Evolutionary conservation across 2,888 invertebrate genomes (phyloP), one percentile per base, ranked within the genome.

Genomic region (Anagyrus pseudococci): DNA sequence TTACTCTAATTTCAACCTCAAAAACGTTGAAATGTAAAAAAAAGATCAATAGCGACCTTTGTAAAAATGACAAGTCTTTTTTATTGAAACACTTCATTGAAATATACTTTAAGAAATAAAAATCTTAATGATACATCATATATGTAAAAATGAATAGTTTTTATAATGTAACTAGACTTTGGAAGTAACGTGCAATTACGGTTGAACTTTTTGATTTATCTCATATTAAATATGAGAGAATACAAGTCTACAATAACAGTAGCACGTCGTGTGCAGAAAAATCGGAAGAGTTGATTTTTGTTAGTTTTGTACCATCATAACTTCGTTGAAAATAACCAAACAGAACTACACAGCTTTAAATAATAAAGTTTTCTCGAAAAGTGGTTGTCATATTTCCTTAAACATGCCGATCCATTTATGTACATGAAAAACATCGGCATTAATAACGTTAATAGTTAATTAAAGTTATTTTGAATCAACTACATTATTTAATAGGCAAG

Each of bases 311-410:
- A 60, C 56, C 57, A 48, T 48, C 57, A 44, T 54, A 54, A 60
- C 48, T 61, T 65, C 54, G 57, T 58, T 61, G 58, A 65, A 46
- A 64, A 61, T 58, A 57, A 55, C 47, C 49, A 64, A 61, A 54
- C 41, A 55, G 23, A 64, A 59, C 46, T 50, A 47, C 29, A 7
- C 44, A 25, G 10, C 40, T 61, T 23, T 20, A 23, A 48, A 62
- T 22, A 58, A 40, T 29, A 25, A 25, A 61, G 58, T 62, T 65
- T 65, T 54, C 65, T 62, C 62, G 62, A 57, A 53, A 57, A 49
- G 23, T 55, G 56, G 66, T 66, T 66, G 66, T 62, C 66, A 49
- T 40, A 26, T 4, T 50, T 58, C 10, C 10, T 2, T 37, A 37
- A 37, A 2, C 15, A 8, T 37, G n/a, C n/a, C n/a, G n/a, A n/a